phyloP scores from a whole-genome alignment of 2,888 invertebrate genomes.

The Germaria angustata region DNA sequence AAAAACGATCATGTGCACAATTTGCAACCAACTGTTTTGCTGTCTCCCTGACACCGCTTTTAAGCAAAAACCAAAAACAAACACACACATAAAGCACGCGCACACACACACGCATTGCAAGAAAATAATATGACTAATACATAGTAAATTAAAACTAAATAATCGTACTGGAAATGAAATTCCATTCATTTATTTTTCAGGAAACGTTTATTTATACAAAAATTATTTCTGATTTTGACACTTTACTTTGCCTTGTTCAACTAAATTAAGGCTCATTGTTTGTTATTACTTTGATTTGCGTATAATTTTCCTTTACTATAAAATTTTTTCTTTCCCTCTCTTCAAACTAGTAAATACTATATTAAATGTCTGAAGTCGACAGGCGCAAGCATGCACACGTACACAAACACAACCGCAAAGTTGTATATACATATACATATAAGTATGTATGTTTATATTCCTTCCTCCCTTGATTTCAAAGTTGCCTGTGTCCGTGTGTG shows the following conservation, averaged over 20 bases:
- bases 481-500: too few relatives aligned
- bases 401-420: too few relatives aligned
- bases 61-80: constrained; percentile 51
- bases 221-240: constrained; percentile 60
- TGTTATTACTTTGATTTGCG: constrained; percentile 52
- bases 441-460: too few relatives aligned
- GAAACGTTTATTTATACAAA: constrained; percentile 9
- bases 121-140: too few relatives aligned
- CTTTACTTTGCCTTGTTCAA: constrained; percentile 43
- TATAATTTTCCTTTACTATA: constrained; percentile 24
- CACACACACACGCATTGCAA: neutral
- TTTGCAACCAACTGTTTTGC: constrained; percentile 65
- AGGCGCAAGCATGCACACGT: neutral
- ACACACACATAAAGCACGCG: neutral
- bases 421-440: too few relatives aligned
- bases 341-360: neutral
- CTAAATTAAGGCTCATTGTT: constrained; percentile 49
- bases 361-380: constrained; percentile 55
- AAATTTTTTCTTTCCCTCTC: neutral
- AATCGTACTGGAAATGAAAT: too few relatives aligned
- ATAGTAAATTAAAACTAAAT: too few relatives aligned
- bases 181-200: too few relatives aligned
- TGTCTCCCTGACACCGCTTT: constrained; percentile 71
- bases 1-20: constrained; percentile 64
- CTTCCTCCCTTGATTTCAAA: too few relatives aligned